Base-by-base conservation (phyloP, 2,113 vertebrate genomes). In the Corapipo altera region DNA sequence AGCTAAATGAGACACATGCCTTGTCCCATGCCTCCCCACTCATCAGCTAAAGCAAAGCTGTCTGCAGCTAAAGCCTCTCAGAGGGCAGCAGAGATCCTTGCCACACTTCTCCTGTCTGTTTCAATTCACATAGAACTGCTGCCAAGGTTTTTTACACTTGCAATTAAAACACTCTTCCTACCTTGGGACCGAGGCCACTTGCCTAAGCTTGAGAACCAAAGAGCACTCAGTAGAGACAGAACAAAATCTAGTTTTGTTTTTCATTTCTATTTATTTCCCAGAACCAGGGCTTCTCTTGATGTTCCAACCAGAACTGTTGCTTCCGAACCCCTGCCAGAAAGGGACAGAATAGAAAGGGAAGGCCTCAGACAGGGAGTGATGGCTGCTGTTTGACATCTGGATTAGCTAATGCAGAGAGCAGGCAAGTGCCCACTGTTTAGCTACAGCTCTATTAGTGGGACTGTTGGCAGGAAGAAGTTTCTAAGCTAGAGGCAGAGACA, bases 81-180 rank as follows among this genome's bases (percentile, higher is more conserved):
- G 52, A 95, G 78, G 72, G 59, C 85, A 88, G 55, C 8, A 27
- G 41, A 92, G 69, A 94, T 84, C 76, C 58, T 71, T 72, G 61
- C 76, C 83, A 92, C 74, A 20, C 80, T 94, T 95, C 37, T 65
- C n/a, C 52, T 80, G 83, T 75, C 88, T 81, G 61, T 71, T 93
- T 76, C 65, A 41, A 84, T 91, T 93, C 95, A 57, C 49, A 54
- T 58, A 39, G 87, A 95, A 71, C 65, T 58, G 39, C 66, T 78
- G 70, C 58, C 4, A 46, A 87, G 88, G 61, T 44, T 86, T 73
- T n/a, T 14, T 20, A 35, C 21, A 4, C 76, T 91, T 43, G 41
- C 65, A 84, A 92, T 88, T 91, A 95, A 92, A 94, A 67, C 8
- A 4, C 13, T 72, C 43, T 64, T 58, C 73, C 70, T 86, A 69